These are phyloP conservation scores for Folsomia candida DNA, from an alignment of 2,888 invertebrate species.

Conservation along the genomic window DNA sequence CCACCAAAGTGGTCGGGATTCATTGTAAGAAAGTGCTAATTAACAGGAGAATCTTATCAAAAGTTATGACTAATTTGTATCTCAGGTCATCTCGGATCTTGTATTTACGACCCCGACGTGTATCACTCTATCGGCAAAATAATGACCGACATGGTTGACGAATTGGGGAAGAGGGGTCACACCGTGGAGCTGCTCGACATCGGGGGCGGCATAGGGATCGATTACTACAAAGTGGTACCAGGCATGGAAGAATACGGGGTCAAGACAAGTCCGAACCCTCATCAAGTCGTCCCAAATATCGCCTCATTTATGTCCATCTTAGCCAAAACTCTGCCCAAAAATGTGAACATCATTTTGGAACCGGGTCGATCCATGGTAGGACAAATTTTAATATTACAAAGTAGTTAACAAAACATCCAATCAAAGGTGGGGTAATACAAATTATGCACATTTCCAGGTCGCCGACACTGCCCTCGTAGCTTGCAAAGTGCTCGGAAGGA, in stretches of 20 bases:
- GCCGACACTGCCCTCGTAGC: constrained; percentile 51
- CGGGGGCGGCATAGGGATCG: constrained; percentile 55
- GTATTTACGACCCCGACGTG: constrained; percentile 42
- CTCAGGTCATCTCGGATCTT: constrained; percentile 28
- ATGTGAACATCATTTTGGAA: constrained; percentile 54
- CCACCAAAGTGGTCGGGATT: constrained; percentile 53
- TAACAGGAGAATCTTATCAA: background rate
- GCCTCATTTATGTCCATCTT: constrained; percentile 43
- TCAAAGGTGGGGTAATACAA: constrained; percentile 2
- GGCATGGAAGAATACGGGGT: constrained; percentile 22
- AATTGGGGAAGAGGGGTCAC: constrained; percentile 29
- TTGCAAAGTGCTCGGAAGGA: constrained; percentile 53
- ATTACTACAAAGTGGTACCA: constrained; percentile 51
- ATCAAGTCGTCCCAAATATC: constrained; percentile 25
- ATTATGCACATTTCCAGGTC: constrained; percentile 27
- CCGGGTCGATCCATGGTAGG: constrained; percentile 55
- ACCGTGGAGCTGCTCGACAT: constrained; percentile 52
- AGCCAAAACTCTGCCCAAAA: constrained; percentile 40
- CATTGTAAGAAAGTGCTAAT: constrained; percentile 54
- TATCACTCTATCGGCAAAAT: constrained; percentile 51
- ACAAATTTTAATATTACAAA: background rate
- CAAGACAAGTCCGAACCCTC: background rate
- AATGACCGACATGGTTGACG: constrained; percentile 47
- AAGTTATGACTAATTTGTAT: background rate
- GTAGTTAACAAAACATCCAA: background rate